Evolutionary conservation across 2,797 vertebrate genomes (phyloP), one percentile per base, ranked within the genome.

Genomic region (Poeciliopsis gracilis): DNA sequence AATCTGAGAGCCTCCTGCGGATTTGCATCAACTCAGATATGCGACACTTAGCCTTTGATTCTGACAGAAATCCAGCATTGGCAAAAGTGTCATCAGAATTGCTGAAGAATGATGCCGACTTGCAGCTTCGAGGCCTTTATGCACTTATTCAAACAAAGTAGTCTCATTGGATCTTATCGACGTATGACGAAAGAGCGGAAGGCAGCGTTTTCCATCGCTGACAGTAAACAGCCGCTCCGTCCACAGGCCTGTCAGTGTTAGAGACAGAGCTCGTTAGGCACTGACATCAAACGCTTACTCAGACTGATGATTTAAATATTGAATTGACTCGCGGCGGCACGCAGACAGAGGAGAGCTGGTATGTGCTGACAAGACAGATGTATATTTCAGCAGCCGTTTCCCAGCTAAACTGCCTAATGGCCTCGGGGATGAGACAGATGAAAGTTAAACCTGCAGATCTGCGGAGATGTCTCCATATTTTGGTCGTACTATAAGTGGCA

Each of bases 351-450:
- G 57, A 83, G 84, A 83, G 86, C 86, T 86, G 84, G 73, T 84
- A 80, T 85, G 87, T 90, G 92, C 93, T 92, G 93, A 94, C 91
- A 77, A 93, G 91, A 91, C 91, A 93, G 91, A 95, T 94, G 91
- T 94, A 94, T 95, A 94, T 96, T 95, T 95, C 86, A 95, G 86
- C 87, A 94, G 92, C 87, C 87, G 80, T 93, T 95, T 95, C 92
- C 92, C 89, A 38, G 89, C 86, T 93, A 93, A 95, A 95, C 91
- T 94, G 93, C 88, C 88, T 91, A 93, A 94, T 94, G 92, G 92
- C 91, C 85, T 84, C 67, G 53, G 90, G 92, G 91, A 84, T 74
- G 75, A 86, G 75, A 80, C 80, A 87, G 91, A 92, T 92, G 87
- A 92, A 93, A 92, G 92, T 89, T 86, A 92, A 90, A 90, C 87